phyloP scores from a whole-genome alignment of 92 coral and sea anemone genomes.

The Epizoanthus ramosus region DNA sequence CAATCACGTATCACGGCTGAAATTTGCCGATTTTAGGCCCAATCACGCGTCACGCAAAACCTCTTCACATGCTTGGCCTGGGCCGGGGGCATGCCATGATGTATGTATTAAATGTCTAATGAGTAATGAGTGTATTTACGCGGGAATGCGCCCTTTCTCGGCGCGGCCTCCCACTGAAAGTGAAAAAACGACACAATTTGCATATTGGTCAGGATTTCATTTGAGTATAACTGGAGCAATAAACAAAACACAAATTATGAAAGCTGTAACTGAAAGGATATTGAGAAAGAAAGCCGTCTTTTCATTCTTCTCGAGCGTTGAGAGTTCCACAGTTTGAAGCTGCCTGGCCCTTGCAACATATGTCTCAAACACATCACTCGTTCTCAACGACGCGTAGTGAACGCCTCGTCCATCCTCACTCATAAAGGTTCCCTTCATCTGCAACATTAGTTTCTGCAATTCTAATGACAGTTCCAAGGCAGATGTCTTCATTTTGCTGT shows the following conservation, averaged over 20 bases:
- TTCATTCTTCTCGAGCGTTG: constrained; percentile 52
- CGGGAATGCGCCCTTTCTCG: too few species aligned
- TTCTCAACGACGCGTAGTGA: constrained; percentile 67
- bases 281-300: constrained; percentile 86
- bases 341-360: constrained; percentile 60
- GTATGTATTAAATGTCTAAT: too few species aligned
- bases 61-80: too few species aligned
- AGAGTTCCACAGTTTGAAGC: constrained; percentile 51
- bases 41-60: too few species aligned
- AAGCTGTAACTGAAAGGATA: constrained; percentile 56
- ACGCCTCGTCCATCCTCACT: constrained; percentile 78
- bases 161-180: too few species aligned
- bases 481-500: constrained; percentile 5
- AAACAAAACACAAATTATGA: neutral
- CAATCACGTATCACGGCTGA: too few species aligned
- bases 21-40: too few species aligned
- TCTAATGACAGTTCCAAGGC: constrained; percentile 71
- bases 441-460: constrained; percentile 80
- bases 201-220: neutral
- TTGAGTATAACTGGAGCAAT: neutral
- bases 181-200: too few species aligned
- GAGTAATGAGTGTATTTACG: too few species aligned
- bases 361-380: constrained; percentile 72
- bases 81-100: too few species aligned
- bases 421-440: constrained; percentile 82